Evolutionary conservation across 2,797 vertebrate genomes (phyloP).

Genomic region (Astyanax mexicanus): DNA sequence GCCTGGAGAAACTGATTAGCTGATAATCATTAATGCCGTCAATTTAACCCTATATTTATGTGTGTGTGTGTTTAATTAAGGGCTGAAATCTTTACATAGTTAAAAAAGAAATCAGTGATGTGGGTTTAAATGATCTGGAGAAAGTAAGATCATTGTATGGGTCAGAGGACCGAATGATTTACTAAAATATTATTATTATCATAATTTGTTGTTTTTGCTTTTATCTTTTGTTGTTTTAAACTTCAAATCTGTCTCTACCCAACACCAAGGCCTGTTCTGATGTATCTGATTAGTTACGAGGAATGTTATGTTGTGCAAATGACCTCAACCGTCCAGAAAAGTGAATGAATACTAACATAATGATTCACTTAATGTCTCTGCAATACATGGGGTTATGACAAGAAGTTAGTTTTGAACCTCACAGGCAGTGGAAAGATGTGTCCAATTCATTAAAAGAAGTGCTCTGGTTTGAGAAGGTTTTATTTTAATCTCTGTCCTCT

Average conservation of each 20-base stretch:
- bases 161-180: background rate
- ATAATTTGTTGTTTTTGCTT: background rate
- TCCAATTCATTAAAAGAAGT: too few species aligned
- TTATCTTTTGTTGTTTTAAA: background rate
- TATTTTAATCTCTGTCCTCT: background rate
- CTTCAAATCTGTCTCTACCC: background rate
- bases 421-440: too few species aligned
- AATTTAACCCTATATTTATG: background rate
- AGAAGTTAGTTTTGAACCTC: background rate
- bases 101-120: constrained; percentile 11
- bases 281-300: background rate
- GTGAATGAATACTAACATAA: background rate
- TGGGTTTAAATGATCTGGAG: background rate
- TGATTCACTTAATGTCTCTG: too few species aligned
- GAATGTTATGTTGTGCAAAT: background rate
- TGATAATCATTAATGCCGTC: background rate
- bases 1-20: background rate
- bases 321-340: background rate
- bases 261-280: background rate
- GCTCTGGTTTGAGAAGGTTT: background rate
- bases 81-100: background rate
- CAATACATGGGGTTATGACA: background rate
- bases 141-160: background rate
- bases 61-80: constrained; percentile 3
- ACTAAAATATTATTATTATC: background rate